Evolutionary conservation across 2,113 vertebrate genomes (phyloP).

Genomic region (Tachycineta bicolor): DNA sequence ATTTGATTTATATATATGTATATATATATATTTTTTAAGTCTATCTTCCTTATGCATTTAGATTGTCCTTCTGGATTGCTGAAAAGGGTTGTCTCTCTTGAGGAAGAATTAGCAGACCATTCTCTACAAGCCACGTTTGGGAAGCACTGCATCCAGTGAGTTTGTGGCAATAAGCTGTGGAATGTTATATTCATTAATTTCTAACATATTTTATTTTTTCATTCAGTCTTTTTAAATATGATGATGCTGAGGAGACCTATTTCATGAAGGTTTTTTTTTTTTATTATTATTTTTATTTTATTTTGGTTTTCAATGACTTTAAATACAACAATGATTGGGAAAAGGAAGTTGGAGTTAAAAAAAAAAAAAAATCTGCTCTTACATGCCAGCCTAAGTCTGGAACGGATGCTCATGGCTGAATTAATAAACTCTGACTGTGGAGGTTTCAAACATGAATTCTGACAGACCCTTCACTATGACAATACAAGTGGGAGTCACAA

Average conservation of each 20-base stretch:
- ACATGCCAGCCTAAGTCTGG: background rate
- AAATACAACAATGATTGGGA: background rate
- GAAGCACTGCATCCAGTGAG: background rate
- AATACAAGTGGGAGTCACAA: conserved; percentile 16
- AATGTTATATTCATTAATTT: background rate
- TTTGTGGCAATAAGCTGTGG: background rate
- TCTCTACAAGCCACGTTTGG: background rate
- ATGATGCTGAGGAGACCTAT: background rate
- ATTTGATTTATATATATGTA: background rate
- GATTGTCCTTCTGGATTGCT: background rate
- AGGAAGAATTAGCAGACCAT: background rate
- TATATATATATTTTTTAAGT: background rate
- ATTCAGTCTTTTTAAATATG: background rate
- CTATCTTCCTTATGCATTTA: background rate
- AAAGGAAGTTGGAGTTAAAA: conserved; percentile 5
- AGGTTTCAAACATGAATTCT: conserved; percentile 56
- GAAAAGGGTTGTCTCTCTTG: background rate
- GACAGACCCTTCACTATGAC: conserved; percentile 52
- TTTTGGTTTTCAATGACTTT: background rate
- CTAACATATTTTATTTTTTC: background rate
- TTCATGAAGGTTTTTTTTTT: no score
- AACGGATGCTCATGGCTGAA: background rate
- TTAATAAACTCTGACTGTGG: conserved; percentile 52
- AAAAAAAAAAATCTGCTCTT: conserved; percentile 13
- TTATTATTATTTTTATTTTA: background rate